Conservation (phyloP, 2,113 vertebrate species). For the Epinephelus cyanopodus region DNA sequence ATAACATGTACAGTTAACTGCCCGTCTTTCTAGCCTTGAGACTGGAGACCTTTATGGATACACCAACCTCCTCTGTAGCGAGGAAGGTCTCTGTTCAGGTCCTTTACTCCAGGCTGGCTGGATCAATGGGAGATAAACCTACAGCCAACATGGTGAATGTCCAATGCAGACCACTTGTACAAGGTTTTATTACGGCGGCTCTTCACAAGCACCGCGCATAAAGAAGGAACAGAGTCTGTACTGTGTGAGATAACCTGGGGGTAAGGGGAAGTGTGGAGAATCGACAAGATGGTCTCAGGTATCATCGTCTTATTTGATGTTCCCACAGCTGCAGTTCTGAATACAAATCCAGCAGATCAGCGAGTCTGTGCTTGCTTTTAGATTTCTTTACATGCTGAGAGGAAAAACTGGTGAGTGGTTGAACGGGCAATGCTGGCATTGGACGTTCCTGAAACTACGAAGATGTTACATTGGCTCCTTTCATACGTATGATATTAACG, state of each 20-base stretch:
- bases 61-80: neutral
- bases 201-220: neutral
- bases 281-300: too few species aligned
- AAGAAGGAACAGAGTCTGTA: neutral
- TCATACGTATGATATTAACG: too few species aligned
- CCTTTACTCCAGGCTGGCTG: conserved; percentile 16
- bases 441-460: too few species aligned
- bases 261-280: neutral
- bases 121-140: conserved; percentile 36
- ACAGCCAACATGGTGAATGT: neutral
- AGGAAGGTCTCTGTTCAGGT: conserved; percentile 9
- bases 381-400: neutral
- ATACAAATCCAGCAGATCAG: too few species aligned
- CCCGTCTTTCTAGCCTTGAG: neutral
- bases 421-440: too few species aligned
- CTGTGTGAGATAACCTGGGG: neutral
- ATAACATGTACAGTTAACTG: neutral
- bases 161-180: neutral
- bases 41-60: neutral
- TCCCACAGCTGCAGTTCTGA: neutral
- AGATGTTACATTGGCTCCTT: too few species aligned
- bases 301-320: conserved; percentile 7
- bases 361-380: neutral
- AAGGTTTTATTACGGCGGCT: neutral
- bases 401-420: neutral